Evolutionary conservation across 2,113 vertebrate species (phyloP).

Genomic region (Psettodes erumei): DNA sequence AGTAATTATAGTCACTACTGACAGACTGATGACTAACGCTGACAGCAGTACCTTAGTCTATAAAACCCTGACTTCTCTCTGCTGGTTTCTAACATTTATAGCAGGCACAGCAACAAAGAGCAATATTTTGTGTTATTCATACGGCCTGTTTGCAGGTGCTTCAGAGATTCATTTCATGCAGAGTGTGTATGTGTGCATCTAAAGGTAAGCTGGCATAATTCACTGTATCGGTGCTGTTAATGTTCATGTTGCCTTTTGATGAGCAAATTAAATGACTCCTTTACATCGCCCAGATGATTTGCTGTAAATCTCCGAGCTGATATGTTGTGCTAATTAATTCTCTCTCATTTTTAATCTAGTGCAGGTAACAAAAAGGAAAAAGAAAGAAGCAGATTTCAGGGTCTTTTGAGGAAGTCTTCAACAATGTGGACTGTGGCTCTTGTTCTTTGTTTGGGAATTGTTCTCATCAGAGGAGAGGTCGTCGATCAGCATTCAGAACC

Average conservation of each 20-base stretch:
- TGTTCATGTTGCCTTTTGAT: conserved; percentile 48
- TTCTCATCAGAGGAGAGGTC: conserved; percentile 50
- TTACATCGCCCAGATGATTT: conserved; percentile 33
- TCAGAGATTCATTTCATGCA: conserved; percentile 31
- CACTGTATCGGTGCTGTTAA: conserved; percentile 17
- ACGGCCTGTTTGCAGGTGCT: conserved; percentile 25
- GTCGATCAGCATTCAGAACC: conserved; percentile 61
- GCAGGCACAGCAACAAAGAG: conserved; percentile 31
- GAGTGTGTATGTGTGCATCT: conserved; percentile 22
- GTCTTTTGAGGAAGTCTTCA: conserved; percentile 53
- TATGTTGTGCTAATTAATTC: conserved; percentile 56
- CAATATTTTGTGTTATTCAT: conserved; percentile 29
- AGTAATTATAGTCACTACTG: conserved; percentile 72
- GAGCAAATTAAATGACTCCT: conserved; percentile 30
- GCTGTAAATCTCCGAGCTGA: conserved; percentile 40
- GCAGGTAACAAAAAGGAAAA: conserved; percentile 5
- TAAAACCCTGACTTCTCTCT: conserved; percentile 69
- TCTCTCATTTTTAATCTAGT: conserved; percentile 52
- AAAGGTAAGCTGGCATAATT: conserved; percentile 69
- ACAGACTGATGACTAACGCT: conserved; percentile 76
- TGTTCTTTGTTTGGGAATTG: conserved; percentile 65
- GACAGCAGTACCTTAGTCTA: conserved; percentile 65
- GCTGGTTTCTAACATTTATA: conserved; percentile 49
- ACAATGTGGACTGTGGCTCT: conserved; percentile 70
- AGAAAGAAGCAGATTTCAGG: conserved; percentile 3